phyloP scores from a whole-genome alignment of 2,888 invertebrate genomes.

The Patella pellucida region DNA sequence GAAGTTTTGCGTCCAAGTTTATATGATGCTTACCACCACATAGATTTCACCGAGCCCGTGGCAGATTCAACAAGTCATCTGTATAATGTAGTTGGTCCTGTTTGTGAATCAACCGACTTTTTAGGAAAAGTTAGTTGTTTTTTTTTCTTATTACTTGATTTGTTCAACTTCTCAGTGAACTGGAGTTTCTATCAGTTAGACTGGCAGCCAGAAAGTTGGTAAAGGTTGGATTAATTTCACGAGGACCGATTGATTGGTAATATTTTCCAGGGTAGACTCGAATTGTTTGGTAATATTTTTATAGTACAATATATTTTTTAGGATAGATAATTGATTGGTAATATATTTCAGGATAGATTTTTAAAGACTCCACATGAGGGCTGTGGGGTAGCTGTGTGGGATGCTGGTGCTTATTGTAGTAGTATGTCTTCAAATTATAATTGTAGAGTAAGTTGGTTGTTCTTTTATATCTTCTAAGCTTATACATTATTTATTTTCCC shows the following conservation, averaged over 20 bases:
- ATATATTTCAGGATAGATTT: conserved; percentile 50
- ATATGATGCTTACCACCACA: conserved; percentile 71
- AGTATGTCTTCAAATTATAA: conserved; percentile 72
- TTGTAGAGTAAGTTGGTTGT: conserved; percentile 53
- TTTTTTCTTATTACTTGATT: no score
- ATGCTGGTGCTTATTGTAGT: conserved; percentile 65
- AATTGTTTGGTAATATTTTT: background rate
- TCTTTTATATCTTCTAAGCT: no score
- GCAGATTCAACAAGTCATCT: conserved; percentile 14
- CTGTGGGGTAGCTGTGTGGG: conserved; percentile 59
- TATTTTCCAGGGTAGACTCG: background rate
- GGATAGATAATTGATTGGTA: no score
- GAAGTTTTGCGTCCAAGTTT: conserved; percentile 71
- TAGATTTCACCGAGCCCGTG: conserved; percentile 56
- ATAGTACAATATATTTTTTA: background rate
- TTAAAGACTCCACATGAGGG: conserved; percentile 55
- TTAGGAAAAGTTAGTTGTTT: conserved; percentile 59
- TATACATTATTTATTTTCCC: no score
- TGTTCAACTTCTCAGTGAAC: no score
- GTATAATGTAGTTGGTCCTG: conserved; percentile 71
- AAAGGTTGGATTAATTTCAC: no score
- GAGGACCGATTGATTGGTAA: no score
- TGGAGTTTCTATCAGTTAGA: no score
- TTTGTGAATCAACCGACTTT: conserved; percentile 71
- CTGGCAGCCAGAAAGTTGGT: no score